Conservation (phyloP, 2,888 invertebrate species). For the Doris montereyensis region DNA sequence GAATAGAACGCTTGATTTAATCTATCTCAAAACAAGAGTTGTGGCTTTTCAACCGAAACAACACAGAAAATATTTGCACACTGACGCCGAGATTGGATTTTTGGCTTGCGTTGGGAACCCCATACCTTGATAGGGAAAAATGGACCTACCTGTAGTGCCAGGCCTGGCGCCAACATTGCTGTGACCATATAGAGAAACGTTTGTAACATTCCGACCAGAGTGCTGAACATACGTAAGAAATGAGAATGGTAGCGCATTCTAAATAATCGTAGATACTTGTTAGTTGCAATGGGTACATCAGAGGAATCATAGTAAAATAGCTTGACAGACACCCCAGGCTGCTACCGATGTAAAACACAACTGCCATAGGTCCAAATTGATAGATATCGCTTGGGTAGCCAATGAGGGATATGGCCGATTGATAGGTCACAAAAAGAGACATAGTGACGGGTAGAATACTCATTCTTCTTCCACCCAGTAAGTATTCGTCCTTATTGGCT, state of each 20-base stretch:
- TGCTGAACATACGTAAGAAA: not conserved
- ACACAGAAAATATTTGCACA: too few species aligned
- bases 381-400: not conserved
- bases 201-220: not conserved
- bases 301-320: not conserved
- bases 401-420: not conserved
- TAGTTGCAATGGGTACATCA: not conserved
- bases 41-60: too few species aligned
- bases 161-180: not conserved
- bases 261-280: not conserved
- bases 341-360: not conserved
- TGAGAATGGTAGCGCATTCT: not conserved
- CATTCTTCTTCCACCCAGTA: slow-evolving; percentile 53
- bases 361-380: not conserved
- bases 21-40: too few species aligned
- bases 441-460: slow-evolving; percentile 51
- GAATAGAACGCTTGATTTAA: too few species aligned
- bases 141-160: not conserved
- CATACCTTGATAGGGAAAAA: too few species aligned
- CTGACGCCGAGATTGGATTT: too few species aligned
- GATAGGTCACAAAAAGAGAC: slow-evolving; percentile 51
- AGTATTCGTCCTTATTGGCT: slow-evolving; percentile 48
- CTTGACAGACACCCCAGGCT: not conserved
- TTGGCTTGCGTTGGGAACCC: too few species aligned
- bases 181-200: not conserved